phyloP scores from a whole-genome alignment of 2,888 invertebrate genomes.

The Orchesella flavescens region DNA sequence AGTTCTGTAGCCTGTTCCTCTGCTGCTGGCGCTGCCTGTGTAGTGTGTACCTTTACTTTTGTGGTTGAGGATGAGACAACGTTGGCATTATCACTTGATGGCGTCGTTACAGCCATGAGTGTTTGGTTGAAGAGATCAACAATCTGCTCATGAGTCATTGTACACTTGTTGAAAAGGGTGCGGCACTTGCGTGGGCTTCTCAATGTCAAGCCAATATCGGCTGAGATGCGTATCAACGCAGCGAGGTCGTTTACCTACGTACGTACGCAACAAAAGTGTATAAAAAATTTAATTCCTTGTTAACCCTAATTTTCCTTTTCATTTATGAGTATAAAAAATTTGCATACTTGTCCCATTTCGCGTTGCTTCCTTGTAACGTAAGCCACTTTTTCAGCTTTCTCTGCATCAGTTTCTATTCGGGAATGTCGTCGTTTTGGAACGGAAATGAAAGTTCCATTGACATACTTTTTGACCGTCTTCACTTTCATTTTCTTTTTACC shows the following conservation, averaged over 20 bases:
- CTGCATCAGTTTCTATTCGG: slow-evolving; percentile 30
- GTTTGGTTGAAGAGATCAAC: slow-evolving; percentile 60
- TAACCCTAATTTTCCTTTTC: no score
- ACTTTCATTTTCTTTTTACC: slow-evolving; percentile 18
- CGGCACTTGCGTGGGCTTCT: slow-evolving; percentile 60
- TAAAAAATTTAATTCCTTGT: neutral
- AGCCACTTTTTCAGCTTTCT: slow-evolving; percentile 43
- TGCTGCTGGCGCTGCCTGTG: neutral
- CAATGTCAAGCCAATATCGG: slow-evolving; percentile 62
- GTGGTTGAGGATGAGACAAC: slow-evolving; percentile 11
- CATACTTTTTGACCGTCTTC: slow-evolving; percentile 34
- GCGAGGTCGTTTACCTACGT: slow-evolving; percentile 63
- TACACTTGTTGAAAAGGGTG: slow-evolving; percentile 60
- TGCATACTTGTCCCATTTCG: slow-evolving; percentile 52
- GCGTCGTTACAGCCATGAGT: slow-evolving; percentile 35
- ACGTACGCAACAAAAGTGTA: neutral
- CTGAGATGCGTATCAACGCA: slow-evolving; percentile 61
- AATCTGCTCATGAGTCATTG: slow-evolving; percentile 58
- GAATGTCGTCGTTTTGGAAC: slow-evolving; percentile 40
- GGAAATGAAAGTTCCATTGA: slow-evolving; percentile 33
- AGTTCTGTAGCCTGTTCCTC: neutral
- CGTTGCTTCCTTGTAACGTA: slow-evolving; percentile 45
- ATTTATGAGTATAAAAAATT: neutral
- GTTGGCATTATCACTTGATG: neutral
- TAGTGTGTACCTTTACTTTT: slow-evolving; percentile 23